Evolutionary conservation across 2,797 vertebrate species (phyloP).

Genomic region (Neosilurus hyrtlii): DNA sequence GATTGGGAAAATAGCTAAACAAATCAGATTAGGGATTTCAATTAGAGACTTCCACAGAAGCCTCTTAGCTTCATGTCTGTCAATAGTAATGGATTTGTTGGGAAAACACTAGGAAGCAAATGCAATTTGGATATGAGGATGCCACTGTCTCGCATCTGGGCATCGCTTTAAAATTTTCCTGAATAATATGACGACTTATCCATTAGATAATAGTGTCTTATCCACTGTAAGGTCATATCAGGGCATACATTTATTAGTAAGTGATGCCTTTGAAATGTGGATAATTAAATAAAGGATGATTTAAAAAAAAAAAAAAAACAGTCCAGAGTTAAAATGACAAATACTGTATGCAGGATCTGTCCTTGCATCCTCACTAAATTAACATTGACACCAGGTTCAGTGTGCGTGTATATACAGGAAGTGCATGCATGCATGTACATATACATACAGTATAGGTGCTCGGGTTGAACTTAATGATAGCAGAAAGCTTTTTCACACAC

Average conservation of each 20-base stretch:
- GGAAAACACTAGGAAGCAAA: conserved; percentile 65
- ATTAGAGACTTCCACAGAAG: conserved; percentile 71
- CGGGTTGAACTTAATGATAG: conserved; percentile 56
- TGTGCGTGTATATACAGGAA: conserved; percentile 55
- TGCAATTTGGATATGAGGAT: conserved; percentile 40
- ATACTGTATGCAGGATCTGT: conserved; percentile 47
- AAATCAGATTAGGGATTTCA: conserved; percentile 79
- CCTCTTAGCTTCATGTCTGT: conserved; percentile 60
- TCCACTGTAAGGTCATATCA: conserved; percentile 58
- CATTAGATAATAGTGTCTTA: conserved; percentile 70
- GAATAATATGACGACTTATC: conserved; percentile 36
- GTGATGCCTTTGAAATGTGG: conserved; percentile 72
- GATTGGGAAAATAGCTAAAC: conserved; percentile 76
- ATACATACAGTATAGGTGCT: neutral
- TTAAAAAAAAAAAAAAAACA: conserved; percentile 62
- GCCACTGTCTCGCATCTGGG: conserved; percentile 24
- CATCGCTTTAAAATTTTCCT: conserved; percentile 19
- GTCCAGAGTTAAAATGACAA: conserved; percentile 65
- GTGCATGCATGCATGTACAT: neutral
- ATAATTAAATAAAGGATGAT: conserved; percentile 70
- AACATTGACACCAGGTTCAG: conserved; percentile 24
- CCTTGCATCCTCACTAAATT: neutral
- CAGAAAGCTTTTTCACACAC: conserved; percentile 65
- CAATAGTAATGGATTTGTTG: conserved; percentile 67
- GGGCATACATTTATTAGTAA: conserved; percentile 69